Conservation (phyloP, 64 coral and sea anemone genomes). For the Cladopsammia gracilis region DNA sequence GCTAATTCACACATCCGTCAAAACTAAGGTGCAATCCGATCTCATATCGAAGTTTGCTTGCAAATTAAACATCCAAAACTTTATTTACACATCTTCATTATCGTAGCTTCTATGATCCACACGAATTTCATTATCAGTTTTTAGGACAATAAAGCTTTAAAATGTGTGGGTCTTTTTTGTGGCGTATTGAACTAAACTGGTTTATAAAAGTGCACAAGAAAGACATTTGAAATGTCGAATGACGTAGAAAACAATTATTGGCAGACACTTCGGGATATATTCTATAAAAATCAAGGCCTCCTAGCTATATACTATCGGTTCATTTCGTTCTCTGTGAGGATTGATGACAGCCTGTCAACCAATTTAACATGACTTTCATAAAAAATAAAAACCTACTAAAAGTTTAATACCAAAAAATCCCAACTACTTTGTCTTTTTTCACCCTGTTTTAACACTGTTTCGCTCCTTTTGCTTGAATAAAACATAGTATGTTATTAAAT, state of each 20-base stretch:
- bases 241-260: no score
- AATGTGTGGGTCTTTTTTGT: neutral
- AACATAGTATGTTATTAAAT: no score
- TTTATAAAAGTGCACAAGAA: neutral
- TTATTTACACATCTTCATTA: neutral
- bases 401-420: neutral
- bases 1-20: neutral
- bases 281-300: neutral
- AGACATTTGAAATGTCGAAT: neutral
- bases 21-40: neutral
- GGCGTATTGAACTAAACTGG: neutral
- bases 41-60: neutral
- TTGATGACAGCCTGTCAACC: neutral
- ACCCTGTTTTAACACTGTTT: no score
- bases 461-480: neutral
- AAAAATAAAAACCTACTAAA: neutral
- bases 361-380: neutral
- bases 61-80: constrained; percentile 2
- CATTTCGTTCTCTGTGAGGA: neutral
- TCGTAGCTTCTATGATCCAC: neutral
- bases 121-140: constrained; percentile 17
- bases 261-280: no score
- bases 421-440: neutral
- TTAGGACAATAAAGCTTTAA: neutral
- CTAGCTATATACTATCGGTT: neutral